phyloP scores from a whole-genome alignment of 2,888 invertebrate genomes.

The Eremobia ochroleuca region DNA sequence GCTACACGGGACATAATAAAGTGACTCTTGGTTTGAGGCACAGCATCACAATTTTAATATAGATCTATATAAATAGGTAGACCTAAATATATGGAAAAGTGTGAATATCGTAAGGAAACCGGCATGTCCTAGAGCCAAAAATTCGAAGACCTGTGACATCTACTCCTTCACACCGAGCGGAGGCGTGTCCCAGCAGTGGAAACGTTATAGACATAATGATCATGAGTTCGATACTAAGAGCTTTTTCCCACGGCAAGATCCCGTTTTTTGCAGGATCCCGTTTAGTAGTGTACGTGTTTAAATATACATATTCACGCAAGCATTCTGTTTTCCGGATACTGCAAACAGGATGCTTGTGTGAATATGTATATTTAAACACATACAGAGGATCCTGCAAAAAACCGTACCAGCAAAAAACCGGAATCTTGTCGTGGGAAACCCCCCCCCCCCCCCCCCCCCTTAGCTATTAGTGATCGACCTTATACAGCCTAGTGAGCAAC shows the following conservation, averaged over 20 bases:
- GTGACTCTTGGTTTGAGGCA: neutral
- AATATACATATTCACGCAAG: no score
- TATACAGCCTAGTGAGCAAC: neutral
- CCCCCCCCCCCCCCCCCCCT: no score
- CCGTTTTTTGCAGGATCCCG: no score
- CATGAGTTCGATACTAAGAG: neutral
- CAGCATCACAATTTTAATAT: neutral
- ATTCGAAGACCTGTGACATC: neutral
- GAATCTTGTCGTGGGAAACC: no score
- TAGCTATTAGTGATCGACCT: neutral
- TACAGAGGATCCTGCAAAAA: no score
- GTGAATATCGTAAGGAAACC: neutral
- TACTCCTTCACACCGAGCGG: neutral
- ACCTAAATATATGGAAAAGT: neutral
- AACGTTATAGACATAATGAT: neutral
- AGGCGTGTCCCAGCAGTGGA: neutral
- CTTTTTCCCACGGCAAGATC: no score
- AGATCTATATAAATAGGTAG: neutral
- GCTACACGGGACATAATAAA: neutral
- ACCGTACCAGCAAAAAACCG: no score
- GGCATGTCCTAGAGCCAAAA: neutral
- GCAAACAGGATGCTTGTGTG: no score
- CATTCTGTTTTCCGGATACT: no score
- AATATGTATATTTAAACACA: no score
- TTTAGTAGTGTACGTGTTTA: no score